These are phyloP conservation scores for Macrocentrus cingulum DNA, from an alignment of 1,140 invertebrate genomes.

Conservation along the genomic window DNA sequence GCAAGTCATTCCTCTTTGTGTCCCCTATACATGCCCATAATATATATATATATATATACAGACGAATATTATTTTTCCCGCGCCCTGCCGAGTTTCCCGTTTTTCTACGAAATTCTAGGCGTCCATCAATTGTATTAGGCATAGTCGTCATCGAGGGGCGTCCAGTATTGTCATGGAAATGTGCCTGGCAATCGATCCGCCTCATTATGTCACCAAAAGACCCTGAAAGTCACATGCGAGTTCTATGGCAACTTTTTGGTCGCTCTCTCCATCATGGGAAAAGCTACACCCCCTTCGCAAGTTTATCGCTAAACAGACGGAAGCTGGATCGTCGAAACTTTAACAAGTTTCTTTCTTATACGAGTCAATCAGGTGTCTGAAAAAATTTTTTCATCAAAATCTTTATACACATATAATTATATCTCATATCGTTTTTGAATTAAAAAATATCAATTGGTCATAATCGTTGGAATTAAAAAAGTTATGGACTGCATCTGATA, in stretches of 20 bases:
- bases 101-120: constrained; percentile 53
- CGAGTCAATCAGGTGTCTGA: background rate
- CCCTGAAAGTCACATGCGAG: constrained; percentile 44
- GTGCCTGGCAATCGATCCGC: constrained; percentile 48
- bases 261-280: constrained; percentile 49
- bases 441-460: too few species aligned
- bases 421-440: too few species aligned
- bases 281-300: background rate
- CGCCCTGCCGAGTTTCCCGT: constrained; percentile 40
- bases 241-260: constrained; percentile 6
- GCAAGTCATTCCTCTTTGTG: background rate
- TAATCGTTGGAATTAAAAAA: too few species aligned
- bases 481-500: too few species aligned
- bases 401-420: too few species aligned
- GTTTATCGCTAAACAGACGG: too few species aligned
- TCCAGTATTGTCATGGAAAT: constrained; percentile 55
- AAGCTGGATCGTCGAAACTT: too few species aligned
- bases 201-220: constrained; percentile 51
- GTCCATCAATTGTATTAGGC: constrained; percentile 53
- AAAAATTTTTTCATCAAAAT: too few species aligned
- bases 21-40: constrained; percentile 4
- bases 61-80: constrained; percentile 22
- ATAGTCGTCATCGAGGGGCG: constrained; percentile 36
- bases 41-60: background rate
- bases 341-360: too few species aligned